Evolutionary conservation across 2,888 invertebrate genomes (phyloP), one percentile per base, ranked within the genome.

Genomic region (Antheraea assamensis): DNA sequence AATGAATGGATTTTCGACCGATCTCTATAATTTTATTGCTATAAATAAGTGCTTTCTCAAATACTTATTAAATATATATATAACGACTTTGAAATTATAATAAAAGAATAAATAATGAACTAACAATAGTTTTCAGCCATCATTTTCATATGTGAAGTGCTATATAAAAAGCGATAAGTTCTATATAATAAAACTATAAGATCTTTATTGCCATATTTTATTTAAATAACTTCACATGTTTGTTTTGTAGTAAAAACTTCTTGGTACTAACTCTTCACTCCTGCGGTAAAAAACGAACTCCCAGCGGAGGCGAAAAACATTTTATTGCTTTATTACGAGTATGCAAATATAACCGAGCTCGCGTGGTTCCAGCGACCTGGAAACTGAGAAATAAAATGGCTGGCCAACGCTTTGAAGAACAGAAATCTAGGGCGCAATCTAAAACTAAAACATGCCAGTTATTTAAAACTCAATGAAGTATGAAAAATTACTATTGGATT

Each of bases 351-450:
- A 83, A 82, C 78, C 78, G 80, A 78, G 80, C 82, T 83, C 78
- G 84, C 83, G 83, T 84, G 84, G 86, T 82, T 82, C 81, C 80
- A 79, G 78, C 82, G 84, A 87, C 84, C 88, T 86, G 85, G 80
- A 85, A 83, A 84, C 87, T 87, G 85, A 81, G 84, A 83, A 84
- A 84, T 84, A 82, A 84, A 88, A 85, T 82, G 81, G 82, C 83
- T 83, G 82, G 80, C 85, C 78, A 84, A 82, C 79, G 80, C 82
- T 81, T 78, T 83, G 81, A 84, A 85, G 85, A 85, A 84, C 82
- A 81, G 80, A 83, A 88, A 91, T 90, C 87, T 89, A 84, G 90
- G 85, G 80, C 89, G 85, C 85, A 85, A 86, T 88, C 86, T 88
- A 81, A n/a, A 83, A 84, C 82, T 83, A 76, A 68, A 42, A 66